Evolutionary conservation across 2,113 vertebrate species (phyloP), one percentile per base, ranked within the genome.

Genomic region (Rhizomys pruinosus): DNA sequence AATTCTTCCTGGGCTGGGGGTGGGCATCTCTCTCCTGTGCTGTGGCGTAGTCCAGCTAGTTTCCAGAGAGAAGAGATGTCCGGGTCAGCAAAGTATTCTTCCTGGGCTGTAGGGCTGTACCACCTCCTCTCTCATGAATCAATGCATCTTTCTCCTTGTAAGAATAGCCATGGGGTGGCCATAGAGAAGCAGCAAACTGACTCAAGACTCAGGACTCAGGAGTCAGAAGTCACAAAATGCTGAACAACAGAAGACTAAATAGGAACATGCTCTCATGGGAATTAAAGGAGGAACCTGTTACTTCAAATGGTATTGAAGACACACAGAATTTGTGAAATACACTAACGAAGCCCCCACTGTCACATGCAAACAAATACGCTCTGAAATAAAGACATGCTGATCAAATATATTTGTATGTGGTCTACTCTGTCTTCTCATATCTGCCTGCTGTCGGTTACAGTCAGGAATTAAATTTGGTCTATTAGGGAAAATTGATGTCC

Each of bases 341-440:
- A 61, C 59, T 25, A 63, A 42, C 7, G 63, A 6, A 52, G n/a
- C 42, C 69, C 85, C 12, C 23, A n/a, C 22, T 39, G 42, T n/a
- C 73, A 64, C 6, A 52, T 34, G 52, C n/a, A 89, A 37, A 52
- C 47, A 52, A 11, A 44, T 64, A 5, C 32, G 25, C 47, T 78
- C 74, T 37, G 20, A 69, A 69, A 79, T 42, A 59, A 86, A 82
- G 73, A 86, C 29, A 17, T 13, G 52, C 4, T 81, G 34, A 61
- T 59, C 59, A 55, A 74, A 12, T 27, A 5, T 34, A 55, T 37
- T 34, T 23, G 23, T 79, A 44, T 71, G 84, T 72, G 34, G 47
- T 68, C 87, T n/a, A 23, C 4, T 90, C 23, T 61, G 25, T 85
- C 59, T 94, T 88, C 89, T 71, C 63, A 94, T 29, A 37, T 82